Percentiles rank a stretch among this genome's conserved stretches.
phyloP scores from a whole-genome alignment of 2,888 invertebrate species.

The Crematogaster levior region DNA sequence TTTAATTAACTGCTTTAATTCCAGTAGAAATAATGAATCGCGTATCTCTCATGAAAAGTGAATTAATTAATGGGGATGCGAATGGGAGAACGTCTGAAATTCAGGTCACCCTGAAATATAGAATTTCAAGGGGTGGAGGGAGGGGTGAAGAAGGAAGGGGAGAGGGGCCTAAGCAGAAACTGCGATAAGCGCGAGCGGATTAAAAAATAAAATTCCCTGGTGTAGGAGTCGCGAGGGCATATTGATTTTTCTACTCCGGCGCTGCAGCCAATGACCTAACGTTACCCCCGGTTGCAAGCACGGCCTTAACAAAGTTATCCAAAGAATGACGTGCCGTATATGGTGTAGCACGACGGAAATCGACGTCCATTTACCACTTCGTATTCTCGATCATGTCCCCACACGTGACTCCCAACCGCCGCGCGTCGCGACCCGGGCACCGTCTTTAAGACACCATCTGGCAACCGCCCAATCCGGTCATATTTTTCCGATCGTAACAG shows the following conservation, averaged over 20 bases:
- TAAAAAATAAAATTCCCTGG: slow-evolving; percentile 51
- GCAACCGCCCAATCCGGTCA: slow-evolving; percentile 60
- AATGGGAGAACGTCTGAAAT: slow-evolving; percentile 13
- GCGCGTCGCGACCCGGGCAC: slow-evolving; percentile 5
- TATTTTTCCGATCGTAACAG: slow-evolving; percentile 66
- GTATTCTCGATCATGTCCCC: slow-evolving; percentile 43
- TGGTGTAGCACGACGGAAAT: slow-evolving; percentile 34
- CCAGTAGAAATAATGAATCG: slow-evolving; percentile 9
- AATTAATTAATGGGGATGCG: slow-evolving; percentile 40
- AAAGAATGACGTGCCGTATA: slow-evolving; percentile 48
- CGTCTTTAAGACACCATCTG: slow-evolving; percentile 55
- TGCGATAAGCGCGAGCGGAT: slow-evolving; percentile 53
- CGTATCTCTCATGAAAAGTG: slow-evolving; percentile 1
- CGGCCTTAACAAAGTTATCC: slow-evolving; percentile 64
- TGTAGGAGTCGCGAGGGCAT: slow-evolving; percentile 33
- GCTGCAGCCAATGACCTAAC: slow-evolving; percentile 57
- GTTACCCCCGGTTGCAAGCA: slow-evolving; percentile 36
- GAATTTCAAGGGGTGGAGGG: not conserved
- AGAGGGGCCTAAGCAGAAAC: not conserved
- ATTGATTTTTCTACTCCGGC: slow-evolving; percentile 72
- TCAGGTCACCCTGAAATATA: not conserved
- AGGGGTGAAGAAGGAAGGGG: not conserved
- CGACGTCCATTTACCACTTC: slow-evolving; percentile 38
- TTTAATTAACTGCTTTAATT: slow-evolving; percentile 45
- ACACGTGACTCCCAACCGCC: slow-evolving; percentile 48